Percentiles rank a stretch among this genome's conserved stretches.
phyloP scores from a whole-genome alignment of 2,113 vertebrate genomes.

The Pardalotus punctatus region DNA sequence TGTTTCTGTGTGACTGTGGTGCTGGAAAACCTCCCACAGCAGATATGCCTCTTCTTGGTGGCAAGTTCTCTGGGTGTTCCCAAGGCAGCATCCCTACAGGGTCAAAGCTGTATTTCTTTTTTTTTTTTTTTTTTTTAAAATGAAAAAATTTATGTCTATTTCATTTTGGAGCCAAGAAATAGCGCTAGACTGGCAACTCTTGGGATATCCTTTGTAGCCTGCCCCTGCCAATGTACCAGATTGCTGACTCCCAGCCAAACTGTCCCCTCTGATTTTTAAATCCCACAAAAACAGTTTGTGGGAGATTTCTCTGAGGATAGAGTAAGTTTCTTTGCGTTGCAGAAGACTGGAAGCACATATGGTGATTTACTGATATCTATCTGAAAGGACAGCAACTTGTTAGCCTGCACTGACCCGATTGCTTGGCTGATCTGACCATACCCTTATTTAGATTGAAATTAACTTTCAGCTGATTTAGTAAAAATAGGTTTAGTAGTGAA shows the following conservation, averaged over 20 bases:
- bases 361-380: neutral
- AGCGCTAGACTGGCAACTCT: slow-evolving; percentile 28
- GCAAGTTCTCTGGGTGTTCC: neutral
- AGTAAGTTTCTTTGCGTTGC: neutral
- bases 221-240: neutral
- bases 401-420: neutral
- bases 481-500: slow-evolving; percentile 5
- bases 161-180: neutral
- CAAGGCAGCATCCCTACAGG: neutral
- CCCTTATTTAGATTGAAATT: slow-evolving; percentile 11
- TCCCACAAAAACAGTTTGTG: slow-evolving; percentile 17
- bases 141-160: neutral
- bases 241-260: slow-evolving; percentile 31
- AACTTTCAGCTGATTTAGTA: slow-evolving; percentile 24
- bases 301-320: neutral
- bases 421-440: slow-evolving; percentile 31
- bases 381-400: neutral
- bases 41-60: neutral
- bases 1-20: neutral
- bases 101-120: neutral
- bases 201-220: slow-evolving; percentile 27
- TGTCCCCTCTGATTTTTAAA: slow-evolving; percentile 48
- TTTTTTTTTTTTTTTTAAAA: neutral
- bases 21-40: neutral
- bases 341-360: slow-evolving; percentile 9